Base-by-base conservation (phyloP, 1,140 invertebrate genomes). In the Platorchestia sp. region DNA sequence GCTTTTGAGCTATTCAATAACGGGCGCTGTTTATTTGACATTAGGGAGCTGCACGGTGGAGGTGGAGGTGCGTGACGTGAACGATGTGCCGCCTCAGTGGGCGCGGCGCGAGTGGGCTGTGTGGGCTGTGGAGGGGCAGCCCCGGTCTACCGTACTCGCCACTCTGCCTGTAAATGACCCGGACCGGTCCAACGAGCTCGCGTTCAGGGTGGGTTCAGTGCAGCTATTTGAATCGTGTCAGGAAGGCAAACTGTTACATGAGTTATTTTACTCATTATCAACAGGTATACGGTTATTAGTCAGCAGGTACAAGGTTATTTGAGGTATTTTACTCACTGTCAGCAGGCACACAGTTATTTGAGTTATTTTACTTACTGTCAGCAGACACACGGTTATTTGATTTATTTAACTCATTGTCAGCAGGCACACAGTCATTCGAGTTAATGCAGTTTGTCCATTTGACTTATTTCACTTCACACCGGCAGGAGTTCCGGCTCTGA, bases 81-180 rank as follows among this genome's bases (percentile, higher is more conserved):
- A 95, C 95, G 95, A 95, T 45, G 95, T 95, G 44, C 95, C 95
- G 27, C 95, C 95, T 16, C 75, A 95, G 86, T 89, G 86, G 47
- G 86, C 95, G 0, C 27, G 95, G 36, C 59, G 51, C 0, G 95
- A 95, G 86, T 95, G 95, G 95, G 86, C 86, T 43, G 86, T 95
- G 95, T 87, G 89, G 86, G 89, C 89, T 10, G 3, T 90, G 40
- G 95, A 95, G 86, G 95, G 89, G 3, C 41, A 51, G 47, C 95
- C 86, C 41, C 86, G 44, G 47, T 51, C 51, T 40, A 27, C 86
- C 36, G 43, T 86, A 45, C 45, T 95, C 16, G 86, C 86, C 16
- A 89, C 95, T 14, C 42, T 95, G 1, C 86, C 45, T 45, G 95
- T 95, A 0, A 95, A 47, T 53, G 95, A 95, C 44, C 95, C 95